These are phyloP conservation scores for Tachysurus fulvidraco DNA, from an alignment of 2,113 vertebrate species.

Conservation along the genomic window DNA sequence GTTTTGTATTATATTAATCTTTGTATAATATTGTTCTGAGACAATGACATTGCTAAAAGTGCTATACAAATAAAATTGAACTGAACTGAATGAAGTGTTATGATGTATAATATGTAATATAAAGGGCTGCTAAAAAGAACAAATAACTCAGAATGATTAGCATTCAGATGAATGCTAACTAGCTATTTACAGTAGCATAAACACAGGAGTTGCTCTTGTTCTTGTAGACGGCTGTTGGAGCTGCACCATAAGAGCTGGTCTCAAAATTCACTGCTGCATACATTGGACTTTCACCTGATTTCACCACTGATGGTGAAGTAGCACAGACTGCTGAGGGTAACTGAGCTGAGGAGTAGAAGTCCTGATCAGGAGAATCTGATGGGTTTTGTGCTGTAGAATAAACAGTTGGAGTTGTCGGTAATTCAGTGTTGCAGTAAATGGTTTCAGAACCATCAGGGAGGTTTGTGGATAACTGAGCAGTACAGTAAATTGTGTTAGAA, in stretches of 20 bases:
- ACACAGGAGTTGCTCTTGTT: background rate
- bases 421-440: background rate
- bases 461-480: background rate
- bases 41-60: too few species aligned
- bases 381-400: background rate
- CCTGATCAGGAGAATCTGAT: background rate
- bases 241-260: background rate
- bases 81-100: too few species aligned
- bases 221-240: background rate
- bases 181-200: background rate
- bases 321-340: background rate
- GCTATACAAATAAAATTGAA: too few species aligned
- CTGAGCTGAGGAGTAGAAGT: background rate
- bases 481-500: background rate
- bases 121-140: too few species aligned
- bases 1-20: too few species aligned
- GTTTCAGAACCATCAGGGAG: background rate
- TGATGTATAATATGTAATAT: too few species aligned
- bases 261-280: background rate
- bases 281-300: background rate
- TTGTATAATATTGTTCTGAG: too few species aligned
- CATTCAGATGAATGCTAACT: background rate
- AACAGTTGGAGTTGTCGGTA: background rate
- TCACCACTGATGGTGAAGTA: background rate
- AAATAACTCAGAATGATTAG: background rate